Evolutionary conservation across 2,888 invertebrate genomes (phyloP).

Genomic region (Drosophila fungiperda): DNA sequence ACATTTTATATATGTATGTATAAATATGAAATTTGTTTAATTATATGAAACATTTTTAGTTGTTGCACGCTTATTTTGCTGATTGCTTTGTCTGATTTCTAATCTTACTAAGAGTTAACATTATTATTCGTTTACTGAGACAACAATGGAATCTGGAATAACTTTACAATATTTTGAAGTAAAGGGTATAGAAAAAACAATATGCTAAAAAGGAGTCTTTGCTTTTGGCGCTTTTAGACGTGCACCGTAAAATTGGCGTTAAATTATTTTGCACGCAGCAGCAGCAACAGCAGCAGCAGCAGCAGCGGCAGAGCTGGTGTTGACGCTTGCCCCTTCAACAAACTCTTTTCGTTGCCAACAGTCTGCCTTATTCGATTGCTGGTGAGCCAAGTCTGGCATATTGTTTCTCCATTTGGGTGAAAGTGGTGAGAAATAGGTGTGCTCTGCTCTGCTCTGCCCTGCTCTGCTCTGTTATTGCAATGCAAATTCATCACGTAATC

Average conservation of each 20-base stretch:
- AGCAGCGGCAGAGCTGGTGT: conserved; percentile 34
- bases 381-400: conserved; percentile 53
- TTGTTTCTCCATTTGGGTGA: conserved; percentile 45
- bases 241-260: conserved; percentile 70
- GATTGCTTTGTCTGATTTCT: neutral
- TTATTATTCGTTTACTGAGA: neutral
- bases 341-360: neutral
- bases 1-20: no score
- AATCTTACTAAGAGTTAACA: neutral
- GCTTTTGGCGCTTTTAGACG: conserved; percentile 32
- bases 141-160: neutral
- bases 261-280: conserved; percentile 74
- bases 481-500: conserved; percentile 77
- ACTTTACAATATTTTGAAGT: neutral
- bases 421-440: conserved; percentile 7
- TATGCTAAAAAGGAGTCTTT: conserved; percentile 26
- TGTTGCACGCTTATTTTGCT: neutral
- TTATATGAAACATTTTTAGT: neutral
- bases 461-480: conserved; percentile 61
- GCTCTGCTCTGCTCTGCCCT: conserved; percentile 7
- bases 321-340: conserved; percentile 39
- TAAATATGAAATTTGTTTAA: no score
- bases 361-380: conserved; percentile 34
- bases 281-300: conserved; percentile 18
- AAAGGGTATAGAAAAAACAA: conserved; percentile 17